Evolutionary conservation across 2,797 vertebrate genomes (phyloP).

Genomic region (Falco novaeseelandiae): DNA sequence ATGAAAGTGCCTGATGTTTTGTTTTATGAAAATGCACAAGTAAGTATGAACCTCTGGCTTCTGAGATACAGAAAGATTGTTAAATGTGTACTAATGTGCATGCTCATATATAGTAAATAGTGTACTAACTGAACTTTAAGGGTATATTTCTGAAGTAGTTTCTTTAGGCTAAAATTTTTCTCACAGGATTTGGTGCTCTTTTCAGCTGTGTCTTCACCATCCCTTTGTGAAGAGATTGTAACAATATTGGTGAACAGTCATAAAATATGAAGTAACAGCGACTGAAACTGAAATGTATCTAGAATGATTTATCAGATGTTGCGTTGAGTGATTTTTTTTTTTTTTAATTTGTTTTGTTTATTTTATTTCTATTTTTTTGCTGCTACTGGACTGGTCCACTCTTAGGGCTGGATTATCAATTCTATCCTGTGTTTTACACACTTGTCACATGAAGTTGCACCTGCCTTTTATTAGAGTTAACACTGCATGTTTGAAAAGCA

Average conservation of each 20-base stretch:
- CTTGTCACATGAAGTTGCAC: not conserved
- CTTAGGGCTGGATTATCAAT: not conserved
- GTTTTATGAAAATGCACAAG: conserved; percentile 96
- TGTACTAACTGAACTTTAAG: not conserved
- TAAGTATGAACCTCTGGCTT: conserved; percentile 64
- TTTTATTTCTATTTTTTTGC: not conserved
- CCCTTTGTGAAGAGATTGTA: not conserved
- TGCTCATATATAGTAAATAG: not conserved
- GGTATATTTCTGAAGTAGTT: not conserved
- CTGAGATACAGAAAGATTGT: not conserved
- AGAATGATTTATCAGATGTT: not conserved
- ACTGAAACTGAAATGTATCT: not conserved
- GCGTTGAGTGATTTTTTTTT: not conserved
- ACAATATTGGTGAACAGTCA: not conserved
- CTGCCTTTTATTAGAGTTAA: not conserved
- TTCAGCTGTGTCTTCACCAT: not conserved
- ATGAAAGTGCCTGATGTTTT: conserved; percentile 97
- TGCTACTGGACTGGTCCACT: not conserved
- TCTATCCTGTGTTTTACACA: not conserved
- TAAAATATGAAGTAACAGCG: not conserved
- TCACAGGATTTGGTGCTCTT: not conserved
- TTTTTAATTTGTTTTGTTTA: too few species aligned
- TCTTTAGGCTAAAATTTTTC: not conserved
- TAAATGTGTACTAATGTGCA: not conserved
- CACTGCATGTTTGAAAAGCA: not conserved